Evolutionary conservation across 2,888 invertebrate genomes (phyloP), one percentile per base, ranked within the genome.

Genomic region (Notodonta ziczac): DNA sequence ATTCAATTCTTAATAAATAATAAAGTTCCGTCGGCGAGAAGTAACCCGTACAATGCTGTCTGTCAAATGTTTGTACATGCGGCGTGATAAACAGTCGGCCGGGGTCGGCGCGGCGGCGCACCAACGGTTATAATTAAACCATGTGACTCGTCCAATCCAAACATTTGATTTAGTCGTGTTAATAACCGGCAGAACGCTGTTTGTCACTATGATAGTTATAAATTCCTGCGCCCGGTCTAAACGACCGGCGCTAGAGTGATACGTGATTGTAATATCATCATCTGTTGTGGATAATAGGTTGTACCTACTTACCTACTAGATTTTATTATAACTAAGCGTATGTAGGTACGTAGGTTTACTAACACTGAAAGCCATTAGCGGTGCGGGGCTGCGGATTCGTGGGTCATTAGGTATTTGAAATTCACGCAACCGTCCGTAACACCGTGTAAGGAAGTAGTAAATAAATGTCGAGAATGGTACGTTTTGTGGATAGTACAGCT

Each of bases 1-100:
- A 89, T 90, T 86, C 84, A 84, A 86, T 86, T 77, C 83, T 70
- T 84, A 86, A 91, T 90, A 89, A 90, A 91, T 90, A 87, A 84
- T 82, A 78, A 70, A 66, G 69, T 72, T 71, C 58, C 61, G 60
- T 66, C 65, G 64, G 68, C 69, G 61, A 61, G 58, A 60, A 63
- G 73, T 73, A 62, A 44, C 65, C 57, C 40, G 57, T 56, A 74
- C 74, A 67, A 72, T 67, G 65, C 60, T 62, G 72, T 69, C 76
- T 74, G 77, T 82, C 81, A 71, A 48, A 61, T 66, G 75, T 76
- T 79, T 72, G 77, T 72, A 68, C 70, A 65, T 52, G 58, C 62
- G 59, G 57, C 60, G 14, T 73, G 76, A 74, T 60, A 55, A 70
- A 74, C 12, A 60, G 66, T 51, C 56, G 50, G 53, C 59, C 61